A percentile compares a stretch with the other conserved stretches of the same genome.
These are phyloP conservation scores for Callinectes sapidus DNA, from an alignment of 2,888 invertebrate genomes.

Conservation along the genomic window DNA sequence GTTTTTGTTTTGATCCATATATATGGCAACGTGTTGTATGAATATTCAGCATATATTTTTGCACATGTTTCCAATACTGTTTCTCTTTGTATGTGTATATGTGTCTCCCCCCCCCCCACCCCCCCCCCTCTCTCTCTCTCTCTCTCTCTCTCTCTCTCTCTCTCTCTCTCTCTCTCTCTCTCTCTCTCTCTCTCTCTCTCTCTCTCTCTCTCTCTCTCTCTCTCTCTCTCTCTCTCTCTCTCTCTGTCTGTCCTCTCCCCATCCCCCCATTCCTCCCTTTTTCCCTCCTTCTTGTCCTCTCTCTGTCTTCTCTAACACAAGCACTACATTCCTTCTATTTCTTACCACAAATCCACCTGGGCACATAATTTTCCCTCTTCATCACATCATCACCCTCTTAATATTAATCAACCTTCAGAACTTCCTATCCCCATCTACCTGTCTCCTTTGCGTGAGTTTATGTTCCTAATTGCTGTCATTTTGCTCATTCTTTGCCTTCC, in stretches of 20 bases:
- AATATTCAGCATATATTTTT: not conserved
- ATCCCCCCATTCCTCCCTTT: not conserved
- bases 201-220: not conserved
- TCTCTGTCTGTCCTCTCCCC: not conserved
- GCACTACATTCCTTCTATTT: not conserved
- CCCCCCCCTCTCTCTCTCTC: not conserved
- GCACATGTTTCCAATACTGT: too few relatives aligned
- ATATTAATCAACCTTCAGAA: too few relatives aligned
- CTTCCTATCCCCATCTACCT: too few relatives aligned
- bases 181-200: not conserved
- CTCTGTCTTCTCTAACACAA: not conserved
- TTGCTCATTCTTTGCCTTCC: too few relatives aligned
- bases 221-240: slow-evolving; percentile 25
- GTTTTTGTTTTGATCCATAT: not conserved
- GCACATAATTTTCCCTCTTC: too few relatives aligned
- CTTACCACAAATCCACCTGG: too few relatives aligned
- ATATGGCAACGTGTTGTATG: too few relatives aligned
- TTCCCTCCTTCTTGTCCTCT: not conserved
- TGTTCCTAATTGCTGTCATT: not conserved
- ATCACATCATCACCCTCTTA: too few relatives aligned
- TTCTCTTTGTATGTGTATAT: too few relatives aligned
- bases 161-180: too few relatives aligned
- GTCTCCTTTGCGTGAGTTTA: too few relatives aligned
- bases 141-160: too few relatives aligned
- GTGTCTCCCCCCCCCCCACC: not conserved